These are phyloP conservation scores for Rhimphoctona megacephalus DNA, from an alignment of 2,888 invertebrate species.

Conservation along the genomic window DNA sequence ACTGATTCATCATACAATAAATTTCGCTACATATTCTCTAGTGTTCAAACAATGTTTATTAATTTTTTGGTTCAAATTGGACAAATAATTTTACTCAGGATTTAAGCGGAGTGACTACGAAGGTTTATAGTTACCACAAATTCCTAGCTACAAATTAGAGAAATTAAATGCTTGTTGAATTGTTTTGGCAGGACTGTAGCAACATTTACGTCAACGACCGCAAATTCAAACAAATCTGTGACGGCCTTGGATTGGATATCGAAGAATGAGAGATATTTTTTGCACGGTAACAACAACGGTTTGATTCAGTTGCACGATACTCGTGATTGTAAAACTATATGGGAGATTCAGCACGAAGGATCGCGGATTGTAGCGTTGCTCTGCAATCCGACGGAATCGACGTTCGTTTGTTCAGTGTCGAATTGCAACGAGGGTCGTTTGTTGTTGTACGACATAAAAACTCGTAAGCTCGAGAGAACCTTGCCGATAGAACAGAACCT, in stretches of 20 bases:
- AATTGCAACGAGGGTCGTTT: constrained; percentile 85
- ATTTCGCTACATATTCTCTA: no score
- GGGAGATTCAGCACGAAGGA: constrained; percentile 85
- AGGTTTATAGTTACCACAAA: neutral
- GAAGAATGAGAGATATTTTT: constrained; percentile 87
- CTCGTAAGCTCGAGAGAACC: constrained; percentile 85
- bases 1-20: no score
- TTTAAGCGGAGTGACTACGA: no score
- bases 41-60: no score
- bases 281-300: constrained; percentile 87
- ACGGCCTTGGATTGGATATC: constrained; percentile 87
- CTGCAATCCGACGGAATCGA: constrained; percentile 86
- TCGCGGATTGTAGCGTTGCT: constrained; percentile 85
- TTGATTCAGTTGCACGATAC: constrained; percentile 87
- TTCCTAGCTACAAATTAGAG: neutral
- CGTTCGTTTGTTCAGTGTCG: constrained; percentile 84
- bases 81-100: no score
- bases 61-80: no score
- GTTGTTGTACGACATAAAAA: constrained; percentile 87
- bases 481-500: constrained; percentile 83
- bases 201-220: constrained; percentile 86
- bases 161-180: neutral
- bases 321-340: constrained; percentile 86
- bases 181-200: constrained; percentile 84
- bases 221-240: constrained; percentile 84